Evolutionary conservation across 2,888 invertebrate species (phyloP).

Genomic region (Macaria notata): DNA sequence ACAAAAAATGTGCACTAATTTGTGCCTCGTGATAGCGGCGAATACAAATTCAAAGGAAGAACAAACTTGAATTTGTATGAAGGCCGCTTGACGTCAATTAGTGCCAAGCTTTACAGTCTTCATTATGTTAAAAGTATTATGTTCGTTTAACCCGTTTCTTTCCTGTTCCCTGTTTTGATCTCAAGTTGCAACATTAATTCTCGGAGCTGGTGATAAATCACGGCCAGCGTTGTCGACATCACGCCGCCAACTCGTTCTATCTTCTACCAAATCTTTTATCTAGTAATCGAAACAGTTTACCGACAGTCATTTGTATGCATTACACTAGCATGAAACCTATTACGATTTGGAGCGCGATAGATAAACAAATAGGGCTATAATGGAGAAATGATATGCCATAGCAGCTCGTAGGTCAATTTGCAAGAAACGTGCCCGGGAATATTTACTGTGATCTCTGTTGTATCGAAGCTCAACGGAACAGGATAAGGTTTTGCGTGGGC

Average conservation of each 20-base stretch:
- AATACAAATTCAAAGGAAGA: conserved; percentile 6
- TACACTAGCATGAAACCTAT: conserved; percentile 16
- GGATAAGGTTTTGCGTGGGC: too few relatives aligned
- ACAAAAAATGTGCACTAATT: background rate
- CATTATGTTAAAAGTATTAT: conserved; percentile 7
- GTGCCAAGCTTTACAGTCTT: conserved; percentile 2
- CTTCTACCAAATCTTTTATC: conserved; percentile 7
- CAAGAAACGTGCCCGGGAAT: conserved; percentile 10
- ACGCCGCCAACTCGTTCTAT: conserved; percentile 1
- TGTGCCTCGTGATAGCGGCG: background rate
- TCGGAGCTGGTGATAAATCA: background rate
- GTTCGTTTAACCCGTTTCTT: conserved; percentile 2
- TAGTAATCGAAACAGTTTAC: conserved; percentile 10
- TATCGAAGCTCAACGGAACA: background rate
- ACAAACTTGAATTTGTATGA: conserved; percentile 7
- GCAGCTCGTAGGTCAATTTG: conserved; percentile 13
- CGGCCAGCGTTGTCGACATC: conserved; percentile 4
- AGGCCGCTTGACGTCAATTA: conserved; percentile 1
- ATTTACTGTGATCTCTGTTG: conserved; percentile 5
- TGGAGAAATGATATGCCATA: conserved; percentile 9
- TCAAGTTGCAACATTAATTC: too few relatives aligned
- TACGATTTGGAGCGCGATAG: conserved; percentile 17
- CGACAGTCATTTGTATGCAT: conserved; percentile 21
- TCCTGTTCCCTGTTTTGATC: background rate
- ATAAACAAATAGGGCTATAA: conserved; percentile 13